phyloP scores from a whole-genome alignment of 1,140 invertebrate species.

The Drosophila ogumai region DNA sequence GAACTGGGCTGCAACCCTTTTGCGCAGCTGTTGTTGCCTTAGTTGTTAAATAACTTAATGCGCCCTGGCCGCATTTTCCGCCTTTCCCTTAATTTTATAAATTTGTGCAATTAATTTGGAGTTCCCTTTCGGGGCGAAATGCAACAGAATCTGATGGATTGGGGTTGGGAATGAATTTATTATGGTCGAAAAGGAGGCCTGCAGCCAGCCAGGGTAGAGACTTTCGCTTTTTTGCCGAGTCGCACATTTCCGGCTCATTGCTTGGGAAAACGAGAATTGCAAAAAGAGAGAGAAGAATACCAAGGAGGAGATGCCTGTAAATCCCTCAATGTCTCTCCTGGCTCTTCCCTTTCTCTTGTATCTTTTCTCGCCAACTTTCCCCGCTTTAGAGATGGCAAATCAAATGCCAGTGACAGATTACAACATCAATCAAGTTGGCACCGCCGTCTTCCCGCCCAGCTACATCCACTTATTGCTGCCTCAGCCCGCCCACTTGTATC shows the following conservation, averaged over 20 bases:
- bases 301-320: conserved; percentile 22
- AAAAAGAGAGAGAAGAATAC: neutral
- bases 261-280: conserved; percentile 3
- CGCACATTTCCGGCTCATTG: conserved; percentile 41
- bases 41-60: conserved; percentile 44
- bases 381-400: conserved; percentile 55
- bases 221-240: conserved; percentile 42
- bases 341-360: neutral
- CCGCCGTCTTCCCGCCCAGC: conserved; percentile 24
- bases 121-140: neutral
- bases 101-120: conserved; percentile 56
- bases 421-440: conserved; percentile 74
- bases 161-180: conserved; percentile 7
- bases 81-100: conserved; percentile 25
- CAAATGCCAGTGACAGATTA: conserved; percentile 80
- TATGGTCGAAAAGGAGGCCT: neutral
- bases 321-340: conserved; percentile 34
- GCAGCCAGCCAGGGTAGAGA: neutral
- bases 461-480: conserved; percentile 42
- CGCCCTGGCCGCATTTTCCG: conserved; percentile 5
- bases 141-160: neutral
- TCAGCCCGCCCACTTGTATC: conserved; percentile 45
- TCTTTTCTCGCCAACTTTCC: neutral
- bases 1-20: conserved; percentile 13
- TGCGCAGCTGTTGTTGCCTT: conserved; percentile 41